Evolutionary conservation across 2,888 invertebrate species (phyloP).

Genomic region (Philopedon plagiatum): DNA sequence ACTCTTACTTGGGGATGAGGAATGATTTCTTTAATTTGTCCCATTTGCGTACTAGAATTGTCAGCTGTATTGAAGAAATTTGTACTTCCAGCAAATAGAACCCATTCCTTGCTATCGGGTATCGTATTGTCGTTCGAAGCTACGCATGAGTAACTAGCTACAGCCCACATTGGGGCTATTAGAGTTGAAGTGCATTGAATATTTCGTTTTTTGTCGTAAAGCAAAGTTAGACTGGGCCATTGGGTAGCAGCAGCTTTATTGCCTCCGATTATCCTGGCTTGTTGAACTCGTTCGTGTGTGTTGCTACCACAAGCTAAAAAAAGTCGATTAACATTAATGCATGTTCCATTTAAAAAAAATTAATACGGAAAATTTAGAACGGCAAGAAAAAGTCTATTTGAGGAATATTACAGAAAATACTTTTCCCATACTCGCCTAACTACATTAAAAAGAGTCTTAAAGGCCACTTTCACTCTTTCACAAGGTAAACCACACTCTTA

Average conservation of each 20-base stretch:
- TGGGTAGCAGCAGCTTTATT: slow-evolving; percentile 70
- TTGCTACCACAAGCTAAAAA: slow-evolving; percentile 68
- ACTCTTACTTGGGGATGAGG: slow-evolving; percentile 72
- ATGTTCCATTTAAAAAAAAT: too few species aligned
- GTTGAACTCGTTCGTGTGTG: slow-evolving; percentile 60
- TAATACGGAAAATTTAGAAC: too few species aligned
- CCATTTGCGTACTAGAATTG: slow-evolving; percentile 63
- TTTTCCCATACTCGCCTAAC: too few species aligned
- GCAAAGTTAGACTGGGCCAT: slow-evolving; percentile 73
- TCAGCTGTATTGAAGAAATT: slow-evolving; percentile 63
- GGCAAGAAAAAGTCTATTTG: too few species aligned
- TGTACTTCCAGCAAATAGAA: slow-evolving; percentile 65
- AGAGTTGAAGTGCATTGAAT: slow-evolving; percentile 70
- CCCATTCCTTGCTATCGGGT: slow-evolving; percentile 58
- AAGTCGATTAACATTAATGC: too few species aligned
- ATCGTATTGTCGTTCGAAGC: slow-evolving; percentile 39
- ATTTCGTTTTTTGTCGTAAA: slow-evolving; percentile 68
- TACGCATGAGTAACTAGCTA: slow-evolving; percentile 70
- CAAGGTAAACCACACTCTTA: too few species aligned
- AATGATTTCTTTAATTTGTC: slow-evolving; percentile 68
- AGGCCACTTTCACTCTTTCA: too few species aligned
- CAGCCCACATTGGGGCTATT: slow-evolving; percentile 70
- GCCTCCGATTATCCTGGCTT: slow-evolving; percentile 71
- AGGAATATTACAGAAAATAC: too few species aligned
- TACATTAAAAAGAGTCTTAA: too few species aligned